Base-by-base conservation (phyloP, 2,113 vertebrate genomes). In the Chroicocephalus ridibundus region DNA sequence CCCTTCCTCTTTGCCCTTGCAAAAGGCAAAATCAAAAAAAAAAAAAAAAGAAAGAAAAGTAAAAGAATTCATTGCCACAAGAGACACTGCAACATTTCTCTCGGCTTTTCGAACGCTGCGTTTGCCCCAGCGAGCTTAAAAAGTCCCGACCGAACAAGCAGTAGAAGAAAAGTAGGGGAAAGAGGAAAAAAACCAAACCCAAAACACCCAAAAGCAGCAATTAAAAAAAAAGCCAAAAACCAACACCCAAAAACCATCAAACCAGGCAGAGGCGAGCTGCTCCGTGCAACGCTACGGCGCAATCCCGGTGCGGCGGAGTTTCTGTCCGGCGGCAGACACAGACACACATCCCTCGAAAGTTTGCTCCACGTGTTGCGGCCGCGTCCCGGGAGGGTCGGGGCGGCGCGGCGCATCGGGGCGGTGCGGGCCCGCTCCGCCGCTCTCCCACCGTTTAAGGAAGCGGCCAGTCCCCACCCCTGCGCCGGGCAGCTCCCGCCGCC, bases 391-490 rank as follows among this genome's bases (percentile, higher is more conserved):
- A 62, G 94, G 90, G 76, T 88, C 92, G 86, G 74, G 38, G 18
- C 60, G 66, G 70, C 55, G 76, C 85, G 44, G 70, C 69, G 51
- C 70, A 78, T 31, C 68, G 72, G 77, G 61, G 54, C 77, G 84
- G 62, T 76, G 77, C 82, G 69, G 84, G 27, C 72, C 65, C 64
- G 15, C 44, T 29, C 65, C 60, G 77, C 90, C 79, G 78, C 92
- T 82, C 94, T 82, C 84, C 64, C 76, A 75, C 97, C 93, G 97
- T 96, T 97, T 97, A 96, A 96, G 94, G 97, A 96, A 95, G 97
- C 94, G 75, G 86, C 93, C 96, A 81, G 97, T 96, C 97, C 97
- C 97, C 97, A 82, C 96, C 96, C 96, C 93, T 93, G 81, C 38
- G 91, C 79, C 86, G 70, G 88, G 90, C 93, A 91, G 96, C 91